These are phyloP conservation scores for Eospalax fontanierii DNA, from an alignment of 2,797 vertebrate genomes.

Conservation along the genomic window DNA sequence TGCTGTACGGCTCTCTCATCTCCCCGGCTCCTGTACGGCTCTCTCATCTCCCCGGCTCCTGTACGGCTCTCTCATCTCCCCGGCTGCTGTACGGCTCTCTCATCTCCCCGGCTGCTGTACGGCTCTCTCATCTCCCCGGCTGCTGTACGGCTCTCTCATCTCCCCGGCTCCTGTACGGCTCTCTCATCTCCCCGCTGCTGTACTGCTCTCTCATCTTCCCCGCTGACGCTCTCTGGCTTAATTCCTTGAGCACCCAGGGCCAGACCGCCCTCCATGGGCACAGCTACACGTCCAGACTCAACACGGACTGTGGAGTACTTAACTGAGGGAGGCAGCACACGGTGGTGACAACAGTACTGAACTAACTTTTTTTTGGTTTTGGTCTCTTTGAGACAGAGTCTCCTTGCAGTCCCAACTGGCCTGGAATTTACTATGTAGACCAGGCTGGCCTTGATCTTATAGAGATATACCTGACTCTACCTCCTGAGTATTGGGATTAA, in stretches of 20 bases:
- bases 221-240: neutral
- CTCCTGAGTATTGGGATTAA: no score
- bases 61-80: neutral
- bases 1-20: neutral
- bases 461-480: no score
- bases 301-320: neutral
- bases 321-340: neutral
- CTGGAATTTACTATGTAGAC: no score
- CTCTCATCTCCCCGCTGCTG: neutral
- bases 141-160: neutral
- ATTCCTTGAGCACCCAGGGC: no score
- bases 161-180: no score
- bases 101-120: neutral
- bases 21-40: no score
- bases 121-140: no score
- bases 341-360: neutral
- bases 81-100: neutral
- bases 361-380: neutral
- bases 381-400: no score
- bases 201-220: neutral
- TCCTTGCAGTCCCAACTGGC: no score
- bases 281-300: neutral
- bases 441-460: no score
- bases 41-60: neutral
- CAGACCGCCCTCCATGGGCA: fast-evolving